phyloP scores from a whole-genome alignment of 2,797 vertebrate species.

The Triplophysa bombifrons region DNA sequence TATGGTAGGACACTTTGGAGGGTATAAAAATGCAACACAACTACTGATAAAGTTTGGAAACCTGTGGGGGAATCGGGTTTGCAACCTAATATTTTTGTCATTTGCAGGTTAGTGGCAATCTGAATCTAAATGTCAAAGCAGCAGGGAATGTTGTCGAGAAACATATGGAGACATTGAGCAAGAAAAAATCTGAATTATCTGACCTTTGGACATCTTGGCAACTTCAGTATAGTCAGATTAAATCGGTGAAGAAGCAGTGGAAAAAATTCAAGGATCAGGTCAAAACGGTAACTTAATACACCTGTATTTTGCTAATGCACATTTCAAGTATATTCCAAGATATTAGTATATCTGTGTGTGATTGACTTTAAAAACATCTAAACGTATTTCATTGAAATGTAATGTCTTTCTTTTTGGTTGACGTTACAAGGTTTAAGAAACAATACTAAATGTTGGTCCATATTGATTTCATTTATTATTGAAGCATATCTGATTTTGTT shows the following conservation, averaged over 20 bases:
- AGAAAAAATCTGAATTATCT: constrained; percentile 76
- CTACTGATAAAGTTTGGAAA: not conserved
- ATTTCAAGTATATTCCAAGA: not conserved
- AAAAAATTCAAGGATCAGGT: constrained; percentile 82
- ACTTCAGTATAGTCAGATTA: constrained; percentile 69
- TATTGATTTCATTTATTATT: not conserved
- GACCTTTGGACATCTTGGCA: constrained; percentile 73
- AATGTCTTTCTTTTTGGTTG: not conserved
- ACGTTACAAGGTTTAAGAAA: constrained; percentile 28
- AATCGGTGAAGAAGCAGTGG: constrained; percentile 75
- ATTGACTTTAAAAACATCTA: not conserved
- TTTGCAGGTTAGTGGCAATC: constrained; percentile 72
- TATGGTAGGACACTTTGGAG: constrained; percentile 71
- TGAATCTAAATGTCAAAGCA: constrained; percentile 71
- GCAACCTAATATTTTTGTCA: not conserved
- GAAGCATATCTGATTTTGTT: not conserved
- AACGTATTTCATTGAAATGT: not conserved
- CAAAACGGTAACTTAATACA: constrained; percentile 67
- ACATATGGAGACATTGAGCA: constrained; percentile 69
- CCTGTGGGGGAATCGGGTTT: not conserved
- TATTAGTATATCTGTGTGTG: too few species aligned
- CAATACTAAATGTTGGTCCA: not conserved
- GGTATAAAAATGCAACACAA: not conserved
- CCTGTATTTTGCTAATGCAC: not conserved
- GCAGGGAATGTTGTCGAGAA: constrained; percentile 68